phyloP scores from a whole-genome alignment of 1,140 invertebrate species.

The Pemphigus obesinymphae region DNA sequence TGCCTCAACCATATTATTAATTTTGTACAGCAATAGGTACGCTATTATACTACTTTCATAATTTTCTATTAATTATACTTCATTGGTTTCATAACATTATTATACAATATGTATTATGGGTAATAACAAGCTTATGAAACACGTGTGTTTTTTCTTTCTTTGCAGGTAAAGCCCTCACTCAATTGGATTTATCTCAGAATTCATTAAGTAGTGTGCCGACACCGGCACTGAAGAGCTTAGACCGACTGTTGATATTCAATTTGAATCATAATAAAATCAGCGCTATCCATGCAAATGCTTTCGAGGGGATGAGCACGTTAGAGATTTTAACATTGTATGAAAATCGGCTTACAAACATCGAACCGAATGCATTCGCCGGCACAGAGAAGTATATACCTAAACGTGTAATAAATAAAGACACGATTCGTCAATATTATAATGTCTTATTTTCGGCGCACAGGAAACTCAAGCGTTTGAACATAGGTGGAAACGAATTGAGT shows the following conservation, averaged over 20 bases:
- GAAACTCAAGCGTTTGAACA: constrained; percentile 75
- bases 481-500: constrained; percentile 76
- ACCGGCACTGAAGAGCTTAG: constrained; percentile 68
- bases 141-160: not conserved
- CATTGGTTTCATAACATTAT: too few relatives aligned
- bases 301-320: constrained; percentile 76
- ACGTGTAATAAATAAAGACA: too few relatives aligned
- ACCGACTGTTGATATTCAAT: constrained; percentile 77
- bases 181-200: constrained; percentile 78
- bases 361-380: constrained; percentile 75
- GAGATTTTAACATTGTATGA: constrained; percentile 83
- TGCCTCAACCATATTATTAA: too few relatives aligned
- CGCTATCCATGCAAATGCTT: constrained; percentile 69
- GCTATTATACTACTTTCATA: too few relatives aligned
- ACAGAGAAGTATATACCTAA: constrained; percentile 66
- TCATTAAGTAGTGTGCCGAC: constrained; percentile 71
- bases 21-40: too few relatives aligned
- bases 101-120: too few relatives aligned
- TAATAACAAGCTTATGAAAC: too few relatives aligned
- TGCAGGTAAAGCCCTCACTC: constrained; percentile 72
- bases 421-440: not conserved
- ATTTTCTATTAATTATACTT: too few relatives aligned
- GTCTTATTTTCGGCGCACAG: constrained; percentile 54
- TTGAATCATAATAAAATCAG: constrained; percentile 83
- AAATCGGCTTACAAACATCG: constrained; percentile 73